These are phyloP conservation scores for Antheraea yamamai DNA, from an alignment of 2,888 invertebrate species.

Conservation along the genomic window DNA sequence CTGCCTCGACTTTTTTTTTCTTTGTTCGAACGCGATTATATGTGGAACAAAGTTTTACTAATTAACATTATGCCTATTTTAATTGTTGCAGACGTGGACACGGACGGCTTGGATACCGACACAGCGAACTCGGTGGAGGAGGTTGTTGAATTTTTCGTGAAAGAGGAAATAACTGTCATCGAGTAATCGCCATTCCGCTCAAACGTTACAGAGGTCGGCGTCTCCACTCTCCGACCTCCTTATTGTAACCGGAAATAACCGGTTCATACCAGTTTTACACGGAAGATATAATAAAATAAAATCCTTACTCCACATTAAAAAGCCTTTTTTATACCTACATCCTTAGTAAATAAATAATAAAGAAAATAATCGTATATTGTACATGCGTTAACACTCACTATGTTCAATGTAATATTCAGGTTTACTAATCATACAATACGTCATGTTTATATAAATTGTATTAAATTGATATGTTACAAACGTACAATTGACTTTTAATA, in stretches of 20 bases:
- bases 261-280: slow-evolving; percentile 38
- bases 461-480: slow-evolving; percentile 80
- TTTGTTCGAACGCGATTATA: not conserved
- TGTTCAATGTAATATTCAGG: slow-evolving; percentile 68
- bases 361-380: slow-evolving; percentile 32
- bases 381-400: slow-evolving; percentile 42
- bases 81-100: slow-evolving; percentile 89
- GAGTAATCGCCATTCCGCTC: slow-evolving; percentile 83
- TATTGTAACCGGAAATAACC: slow-evolving; percentile 35
- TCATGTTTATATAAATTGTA: slow-evolving; percentile 78
- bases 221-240: slow-evolving; percentile 49
- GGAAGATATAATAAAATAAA: slow-evolving; percentile 33
- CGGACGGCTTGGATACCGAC: slow-evolving; percentile 95
- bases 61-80: not conserved
- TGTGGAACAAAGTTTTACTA: too few species aligned
- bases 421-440: slow-evolving; percentile 75
- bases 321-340: slow-evolving; percentile 60
- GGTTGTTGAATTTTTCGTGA: slow-evolving; percentile 98
- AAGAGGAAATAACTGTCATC: slow-evolving; percentile 93
- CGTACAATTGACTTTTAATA: slow-evolving; percentile 72
- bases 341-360: slow-evolving; percentile 33
- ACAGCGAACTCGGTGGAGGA: slow-evolving; percentile 95
- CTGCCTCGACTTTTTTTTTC: not conserved
- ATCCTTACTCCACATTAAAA: not conserved
- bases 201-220: slow-evolving; percentile 59